phyloP scores from a whole-genome alignment of 2,113 vertebrate genomes.

The Pelmatolapia mariae region DNA sequence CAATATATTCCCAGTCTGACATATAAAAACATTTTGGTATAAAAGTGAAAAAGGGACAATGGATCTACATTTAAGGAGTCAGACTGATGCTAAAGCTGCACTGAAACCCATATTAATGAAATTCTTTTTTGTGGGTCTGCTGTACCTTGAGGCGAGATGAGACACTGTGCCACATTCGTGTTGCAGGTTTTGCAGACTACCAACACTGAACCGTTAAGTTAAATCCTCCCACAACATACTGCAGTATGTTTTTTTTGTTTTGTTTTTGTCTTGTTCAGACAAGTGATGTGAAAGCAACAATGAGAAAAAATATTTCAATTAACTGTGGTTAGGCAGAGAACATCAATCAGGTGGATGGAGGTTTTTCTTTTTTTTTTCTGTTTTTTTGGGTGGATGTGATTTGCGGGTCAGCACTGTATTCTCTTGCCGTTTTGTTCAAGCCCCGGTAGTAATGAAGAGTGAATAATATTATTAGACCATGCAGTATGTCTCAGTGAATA shows the following conservation, averaged over 20 bases:
- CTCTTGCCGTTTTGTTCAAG: slow-evolving; percentile 3
- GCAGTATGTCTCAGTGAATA: slow-evolving; percentile 8
- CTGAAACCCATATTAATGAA: slow-evolving; percentile 17
- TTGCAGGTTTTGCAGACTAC: slow-evolving; percentile 39
- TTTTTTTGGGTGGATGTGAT: neutral
- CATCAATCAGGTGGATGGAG: neutral
- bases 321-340: neutral
- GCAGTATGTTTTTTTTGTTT: neutral
- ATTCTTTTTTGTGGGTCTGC: slow-evolving; percentile 13
- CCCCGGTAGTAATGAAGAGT: neutral
- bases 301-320: neutral
- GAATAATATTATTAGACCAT: slow-evolving; percentile 19
- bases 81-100: neutral
- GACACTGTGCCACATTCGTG: slow-evolving; percentile 1
- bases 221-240: slow-evolving; percentile 21
- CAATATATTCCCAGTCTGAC: neutral
- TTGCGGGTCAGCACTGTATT: neutral
- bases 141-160: slow-evolving; percentile 20
- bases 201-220: neutral
- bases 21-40: neutral
- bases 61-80: neutral
- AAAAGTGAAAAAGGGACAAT: neutral
- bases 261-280: neutral
- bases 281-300: neutral
- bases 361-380: neutral